Evolutionary conservation across 2,888 invertebrate species (phyloP).

Genomic region (Dolomedes plantarius): DNA sequence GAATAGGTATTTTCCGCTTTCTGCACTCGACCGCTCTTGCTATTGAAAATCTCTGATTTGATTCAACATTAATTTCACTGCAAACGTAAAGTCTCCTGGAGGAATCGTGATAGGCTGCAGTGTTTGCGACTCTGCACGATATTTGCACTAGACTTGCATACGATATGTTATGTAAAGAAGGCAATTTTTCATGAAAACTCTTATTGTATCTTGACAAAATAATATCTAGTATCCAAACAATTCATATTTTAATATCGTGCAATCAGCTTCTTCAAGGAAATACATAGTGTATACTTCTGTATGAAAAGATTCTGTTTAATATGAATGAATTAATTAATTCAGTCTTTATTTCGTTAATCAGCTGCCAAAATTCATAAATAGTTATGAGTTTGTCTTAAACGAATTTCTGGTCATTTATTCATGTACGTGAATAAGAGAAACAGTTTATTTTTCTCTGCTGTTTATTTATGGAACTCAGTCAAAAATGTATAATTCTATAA

Average conservation of each 20-base stretch:
- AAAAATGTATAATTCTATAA: too few species aligned
- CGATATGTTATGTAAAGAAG: conserved; percentile 16
- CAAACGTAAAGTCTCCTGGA: conserved; percentile 3
- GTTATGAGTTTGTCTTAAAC: neutral
- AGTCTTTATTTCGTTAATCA: neutral
- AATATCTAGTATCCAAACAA: conserved; percentile 12
- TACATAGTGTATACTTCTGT: neutral
- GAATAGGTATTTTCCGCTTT: conserved; percentile 33
- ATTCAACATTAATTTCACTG: conserved; percentile 12
- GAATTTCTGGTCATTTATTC: neutral
- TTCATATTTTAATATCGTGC: conserved; percentile 1
- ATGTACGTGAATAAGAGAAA: neutral
- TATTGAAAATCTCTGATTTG: conserved; percentile 12
- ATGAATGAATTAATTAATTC: neutral
- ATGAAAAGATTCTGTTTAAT: neutral
- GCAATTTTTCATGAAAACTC: neutral
- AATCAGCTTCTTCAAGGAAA: neutral
- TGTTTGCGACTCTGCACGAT: neutral
- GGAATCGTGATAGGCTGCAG: neutral
- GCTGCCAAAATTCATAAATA: neutral
- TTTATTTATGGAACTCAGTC: too few species aligned
- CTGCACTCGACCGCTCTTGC: neutral
- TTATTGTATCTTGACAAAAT: conserved; percentile 14
- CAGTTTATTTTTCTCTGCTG: too few species aligned
- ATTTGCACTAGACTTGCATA: conserved; percentile 9